Evolutionary conservation across 2,797 vertebrate genomes (phyloP).

Genomic region (Eulemur mongoz): DNA sequence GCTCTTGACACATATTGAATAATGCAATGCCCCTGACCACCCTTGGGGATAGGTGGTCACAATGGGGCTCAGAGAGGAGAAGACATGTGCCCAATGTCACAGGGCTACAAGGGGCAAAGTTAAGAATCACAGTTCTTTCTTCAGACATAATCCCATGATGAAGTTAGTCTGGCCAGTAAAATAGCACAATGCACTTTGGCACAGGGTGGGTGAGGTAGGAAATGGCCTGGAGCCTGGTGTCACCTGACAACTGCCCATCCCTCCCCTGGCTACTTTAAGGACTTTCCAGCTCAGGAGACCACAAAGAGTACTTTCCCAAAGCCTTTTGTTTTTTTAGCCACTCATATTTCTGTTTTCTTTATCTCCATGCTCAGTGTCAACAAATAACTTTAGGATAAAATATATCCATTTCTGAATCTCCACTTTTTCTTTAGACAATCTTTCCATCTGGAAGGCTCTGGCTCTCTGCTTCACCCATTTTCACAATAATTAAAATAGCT

Average conservation of each 20-base stretch:
- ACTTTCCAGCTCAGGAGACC: not conserved
- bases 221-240: not conserved
- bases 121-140: not conserved
- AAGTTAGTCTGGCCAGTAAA: not conserved
- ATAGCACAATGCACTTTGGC: not conserved
- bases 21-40: not conserved
- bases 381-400: not conserved
- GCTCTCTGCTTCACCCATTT: not conserved
- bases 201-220: not conserved
- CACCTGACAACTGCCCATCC: not conserved
- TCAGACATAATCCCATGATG: not conserved
- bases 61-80: not conserved
- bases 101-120: not conserved
- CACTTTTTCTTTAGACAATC: not conserved
- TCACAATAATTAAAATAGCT: not conserved
- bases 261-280: not conserved
- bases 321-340: not conserved
- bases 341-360: not conserved
- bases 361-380: not conserved
- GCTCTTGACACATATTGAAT: not conserved
- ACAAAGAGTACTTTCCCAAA: not conserved
- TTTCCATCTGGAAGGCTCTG: not conserved
- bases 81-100: not conserved
- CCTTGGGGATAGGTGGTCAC: not conserved
- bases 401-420: not conserved